Base-by-base conservation (phyloP, 2,888 invertebrate genomes). In the Oligia fasciuncula region DNA sequence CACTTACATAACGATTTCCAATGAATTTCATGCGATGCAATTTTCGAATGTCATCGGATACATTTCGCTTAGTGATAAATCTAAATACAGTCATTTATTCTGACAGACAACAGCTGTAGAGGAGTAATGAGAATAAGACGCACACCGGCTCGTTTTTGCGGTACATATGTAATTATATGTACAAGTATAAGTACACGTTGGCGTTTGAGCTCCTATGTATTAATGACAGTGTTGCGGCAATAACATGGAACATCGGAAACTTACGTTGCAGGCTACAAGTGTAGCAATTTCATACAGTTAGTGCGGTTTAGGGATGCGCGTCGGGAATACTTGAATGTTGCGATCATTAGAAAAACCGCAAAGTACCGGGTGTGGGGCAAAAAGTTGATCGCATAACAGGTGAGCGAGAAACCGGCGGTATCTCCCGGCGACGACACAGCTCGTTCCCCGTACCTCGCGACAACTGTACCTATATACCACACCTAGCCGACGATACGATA, bases 231-330 rank as follows among this genome's bases (percentile, higher is more conserved):
- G 90, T 80, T 85, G 89, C 81, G 81, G 86, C 90, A 90, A 90
- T 91, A 89, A 89, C 89, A 90, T 81, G 79, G 85, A 73, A 81
- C 78, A 83, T 88, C 87, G 83, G 87, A 87, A 90, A 85, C 89
- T 85, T 91, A 87, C 88, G 88, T 91, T 89, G 81, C 87, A 80
- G 83, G 88, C 85, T 89, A 88, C 90, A 88, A 90, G 88, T 88
- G 85, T 88, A 90, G 91, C 90, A 91, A 93, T 93, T 93, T 93
- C 90, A 90, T 93, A 94, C 93, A 93, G 94, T 94, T 94, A 94
- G 77, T 90, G 93, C 90, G 92, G 92, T 92, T 94, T 93, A 94
- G 93, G 93, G 94, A 93, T 93, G 91, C 88, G 87, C 89, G 87
- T 86, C 91, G 91, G 90, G 91, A 94, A 92, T 90, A 85, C 88